Evolutionary conservation across 1,140 invertebrate genomes (phyloP).

Genomic region (Trichonephila clavipes): DNA sequence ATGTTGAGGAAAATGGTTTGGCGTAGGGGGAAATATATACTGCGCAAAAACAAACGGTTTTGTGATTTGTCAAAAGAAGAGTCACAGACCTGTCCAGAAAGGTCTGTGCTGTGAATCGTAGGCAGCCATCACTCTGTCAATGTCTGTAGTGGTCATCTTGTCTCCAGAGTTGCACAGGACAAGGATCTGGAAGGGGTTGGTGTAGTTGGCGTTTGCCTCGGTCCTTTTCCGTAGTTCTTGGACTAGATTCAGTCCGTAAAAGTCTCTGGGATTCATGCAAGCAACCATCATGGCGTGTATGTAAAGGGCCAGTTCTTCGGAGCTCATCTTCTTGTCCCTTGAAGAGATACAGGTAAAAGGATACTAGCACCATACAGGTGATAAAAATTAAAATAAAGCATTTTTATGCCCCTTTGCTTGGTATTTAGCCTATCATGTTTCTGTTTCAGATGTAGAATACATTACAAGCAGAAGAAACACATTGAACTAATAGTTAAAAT

Average conservation of each 20-base stretch:
- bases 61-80: no score
- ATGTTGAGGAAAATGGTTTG: no score
- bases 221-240: neutral
- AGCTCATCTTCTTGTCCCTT: neutral
- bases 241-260: slow-evolving; percentile 22
- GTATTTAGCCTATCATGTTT: no score
- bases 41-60: no score
- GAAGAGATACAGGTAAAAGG: neutral
- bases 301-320: neutral
- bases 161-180: slow-evolving; percentile 29
- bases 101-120: slow-evolving; percentile 6
- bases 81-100: slow-evolving; percentile 32
- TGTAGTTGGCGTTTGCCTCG: neutral
- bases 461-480: no score
- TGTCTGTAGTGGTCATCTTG: neutral
- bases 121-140: neutral
- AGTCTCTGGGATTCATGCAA: slow-evolving; percentile 17
- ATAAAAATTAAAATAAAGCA: no score
- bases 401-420: no score
- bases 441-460: no score
- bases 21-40: no score
- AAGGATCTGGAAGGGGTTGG: slow-evolving; percentile 1
- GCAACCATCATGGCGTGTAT: neutral
- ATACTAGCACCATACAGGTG: no score
- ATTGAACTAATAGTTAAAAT: no score